Base-by-base conservation (phyloP, 2,113 vertebrate genomes). In the Cephalopterus ornatus region DNA sequence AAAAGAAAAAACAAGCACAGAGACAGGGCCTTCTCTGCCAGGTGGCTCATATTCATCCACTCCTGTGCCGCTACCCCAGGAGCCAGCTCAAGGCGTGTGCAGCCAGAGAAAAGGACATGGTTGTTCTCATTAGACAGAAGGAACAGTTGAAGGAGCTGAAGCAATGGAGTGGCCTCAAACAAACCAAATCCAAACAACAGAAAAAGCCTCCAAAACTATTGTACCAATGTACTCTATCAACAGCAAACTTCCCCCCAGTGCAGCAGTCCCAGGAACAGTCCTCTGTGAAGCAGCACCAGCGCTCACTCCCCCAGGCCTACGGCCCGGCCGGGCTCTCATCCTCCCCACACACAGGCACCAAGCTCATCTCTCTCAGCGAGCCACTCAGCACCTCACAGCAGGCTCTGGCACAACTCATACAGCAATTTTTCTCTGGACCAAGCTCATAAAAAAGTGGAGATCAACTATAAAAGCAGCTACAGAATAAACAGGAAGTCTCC, bases 281-380 rank as follows among this genome's bases (percentile, higher is more conserved):
- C 47, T 33, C 26, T 8, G 12, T 1, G 0, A 59, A 62, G 32
- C 46, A 49, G 20, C 0, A 0, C 63, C 44, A 1, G 0, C 3
- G 0, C 44, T 26, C 2, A 1, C 23, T 59, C 5, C 2, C 46
- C 8, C 24, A 39, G 15, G 23, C 23, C 32, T 10, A 8, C 2
- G 22, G 12, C 10, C 47, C 37, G 35, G 35, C 20, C 3, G 1
- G 27, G 58, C n/a, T 73, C 68, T n/a, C 2, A 0, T 22, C 63
- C 61, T 44, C 41, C 19, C 44, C 21, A 44, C 23, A 24, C 3
- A 1, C 2, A 53, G 21, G 12, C 8, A 55, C 37, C 37, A 39
- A n/a, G 11, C 19, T 44, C 84, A 72, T 9, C 56, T n/a, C 21
- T 16, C 76, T 30, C 5, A 58, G 8, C 2, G 1, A 87, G 52